phyloP scores from a whole-genome alignment of 2,797 vertebrate genomes.

The Catostomus latipinnis region DNA sequence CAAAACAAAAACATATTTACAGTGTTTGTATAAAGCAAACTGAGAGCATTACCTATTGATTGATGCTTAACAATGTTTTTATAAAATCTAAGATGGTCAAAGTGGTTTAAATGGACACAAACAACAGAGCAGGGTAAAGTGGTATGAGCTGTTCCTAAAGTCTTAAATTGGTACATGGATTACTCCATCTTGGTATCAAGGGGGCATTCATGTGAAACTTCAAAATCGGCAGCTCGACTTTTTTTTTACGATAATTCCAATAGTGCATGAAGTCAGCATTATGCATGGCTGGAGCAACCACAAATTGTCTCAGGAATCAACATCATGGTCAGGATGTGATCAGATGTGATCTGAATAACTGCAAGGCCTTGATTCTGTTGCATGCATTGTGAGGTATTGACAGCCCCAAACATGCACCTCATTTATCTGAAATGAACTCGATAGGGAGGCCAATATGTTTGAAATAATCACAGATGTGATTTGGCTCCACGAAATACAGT shows the following conservation, averaged over 20 bases:
- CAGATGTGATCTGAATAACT: conserved; percentile 20
- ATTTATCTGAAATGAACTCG: conserved; percentile 37
- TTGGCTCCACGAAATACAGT: conserved; percentile 27
- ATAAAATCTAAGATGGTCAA: conserved; percentile 53
- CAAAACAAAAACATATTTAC: conserved; percentile 37
- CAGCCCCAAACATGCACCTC: conserved; percentile 27
- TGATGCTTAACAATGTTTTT: conserved; percentile 40
- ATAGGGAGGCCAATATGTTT: conserved; percentile 24
- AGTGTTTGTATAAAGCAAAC: conserved; percentile 50
- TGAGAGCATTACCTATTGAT: conserved; percentile 53
- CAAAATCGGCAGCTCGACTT: too few relatives aligned
- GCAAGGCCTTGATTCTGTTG: neutral
- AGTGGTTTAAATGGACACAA: conserved; percentile 11
- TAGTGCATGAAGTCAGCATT: too few relatives aligned
- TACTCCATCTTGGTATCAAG: too few relatives aligned
- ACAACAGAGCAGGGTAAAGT: neutral
- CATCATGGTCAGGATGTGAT: conserved; percentile 18
- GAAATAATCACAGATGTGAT: conserved; percentile 36
- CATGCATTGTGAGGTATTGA: neutral
- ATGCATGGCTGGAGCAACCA: neutral
- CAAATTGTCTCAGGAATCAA: neutral
- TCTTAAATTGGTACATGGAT: too few relatives aligned
- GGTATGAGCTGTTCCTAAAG: too few relatives aligned
- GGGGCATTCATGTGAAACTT: too few relatives aligned
- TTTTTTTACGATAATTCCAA: too few relatives aligned